Conservation (phyloP, 2,888 invertebrate species). For the Fragum fragum region DNA sequence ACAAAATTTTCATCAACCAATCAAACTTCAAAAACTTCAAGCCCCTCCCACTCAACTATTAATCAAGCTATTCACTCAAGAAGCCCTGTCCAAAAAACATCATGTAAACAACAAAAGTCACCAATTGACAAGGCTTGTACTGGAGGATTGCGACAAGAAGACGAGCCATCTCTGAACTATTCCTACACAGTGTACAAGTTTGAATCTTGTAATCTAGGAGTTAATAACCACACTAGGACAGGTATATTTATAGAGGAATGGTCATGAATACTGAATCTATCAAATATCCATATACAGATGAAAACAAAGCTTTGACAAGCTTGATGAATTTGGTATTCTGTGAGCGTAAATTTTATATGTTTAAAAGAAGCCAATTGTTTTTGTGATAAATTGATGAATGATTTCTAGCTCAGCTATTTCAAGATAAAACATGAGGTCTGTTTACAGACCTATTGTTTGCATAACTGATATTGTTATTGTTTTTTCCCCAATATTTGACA, state of each 20-base stretch:
- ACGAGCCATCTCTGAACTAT: background rate
- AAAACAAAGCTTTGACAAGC: too few relatives aligned
- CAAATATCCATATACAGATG: too few relatives aligned
- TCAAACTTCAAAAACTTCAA: background rate
- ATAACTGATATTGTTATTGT: too few relatives aligned
- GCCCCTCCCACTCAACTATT: background rate
- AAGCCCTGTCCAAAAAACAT: background rate
- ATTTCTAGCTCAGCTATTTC: too few relatives aligned
- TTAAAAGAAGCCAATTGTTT: too few relatives aligned
- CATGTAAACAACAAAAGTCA: background rate
- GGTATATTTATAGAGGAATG: background rate
- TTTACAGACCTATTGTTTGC: too few relatives aligned
- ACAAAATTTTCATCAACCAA: background rate
- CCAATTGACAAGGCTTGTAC: background rate
- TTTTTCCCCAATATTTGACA: too few relatives aligned
- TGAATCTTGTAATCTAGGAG: constrained; percentile 12
- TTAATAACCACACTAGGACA: background rate
- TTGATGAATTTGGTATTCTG: too few relatives aligned
- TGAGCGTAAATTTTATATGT: too few relatives aligned
- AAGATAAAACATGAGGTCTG: too few relatives aligned
- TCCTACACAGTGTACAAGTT: constrained; percentile 21
- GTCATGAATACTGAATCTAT: too few relatives aligned
- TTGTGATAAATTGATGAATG: too few relatives aligned
- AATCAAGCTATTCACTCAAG: background rate
- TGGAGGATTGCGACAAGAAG: background rate